phyloP scores from a whole-genome alignment of 2,888 invertebrate species.

The Zele albiditarsus region DNA sequence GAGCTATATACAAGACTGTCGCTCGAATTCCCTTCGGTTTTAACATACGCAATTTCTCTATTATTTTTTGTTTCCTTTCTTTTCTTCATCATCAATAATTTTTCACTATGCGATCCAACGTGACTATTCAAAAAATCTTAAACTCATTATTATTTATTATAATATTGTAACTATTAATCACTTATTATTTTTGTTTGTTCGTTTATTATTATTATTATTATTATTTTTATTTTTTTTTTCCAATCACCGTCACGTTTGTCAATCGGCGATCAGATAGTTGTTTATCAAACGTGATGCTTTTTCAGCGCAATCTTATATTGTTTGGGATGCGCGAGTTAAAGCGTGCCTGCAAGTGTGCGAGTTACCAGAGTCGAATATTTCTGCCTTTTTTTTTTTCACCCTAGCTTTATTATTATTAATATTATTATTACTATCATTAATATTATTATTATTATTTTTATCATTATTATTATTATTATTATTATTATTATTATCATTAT shows the following conservation, averaged over 20 bases:
- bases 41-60: constrained; percentile 1
- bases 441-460: neutral
- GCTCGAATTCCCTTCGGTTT: constrained; percentile 30
- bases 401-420: neutral
- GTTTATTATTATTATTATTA: constrained; percentile 3
- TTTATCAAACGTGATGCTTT: constrained; percentile 7
- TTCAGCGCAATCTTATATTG: neutral
- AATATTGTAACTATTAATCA: constrained; percentile 6
- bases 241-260: constrained; percentile 34
- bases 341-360: constrained; percentile 58
- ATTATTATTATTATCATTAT: constrained; percentile 8
- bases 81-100: constrained; percentile 3
- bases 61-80: neutral
- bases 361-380: constrained; percentile 58
- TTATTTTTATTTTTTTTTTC: constrained; percentile 19
- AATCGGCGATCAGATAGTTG: constrained; percentile 4
- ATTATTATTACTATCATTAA: neutral
- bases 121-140: constrained; percentile 4
- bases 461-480: constrained; percentile 19
- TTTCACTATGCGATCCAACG: neutral
- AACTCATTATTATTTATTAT: neutral
- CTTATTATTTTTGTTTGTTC: constrained; percentile 9
- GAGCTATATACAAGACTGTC: constrained; percentile 36
- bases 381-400: constrained; percentile 33
- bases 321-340: constrained; percentile 27